Evolutionary conservation across 2,888 invertebrate species (phyloP).

Genomic region (Apamea monoglypha): DNA sequence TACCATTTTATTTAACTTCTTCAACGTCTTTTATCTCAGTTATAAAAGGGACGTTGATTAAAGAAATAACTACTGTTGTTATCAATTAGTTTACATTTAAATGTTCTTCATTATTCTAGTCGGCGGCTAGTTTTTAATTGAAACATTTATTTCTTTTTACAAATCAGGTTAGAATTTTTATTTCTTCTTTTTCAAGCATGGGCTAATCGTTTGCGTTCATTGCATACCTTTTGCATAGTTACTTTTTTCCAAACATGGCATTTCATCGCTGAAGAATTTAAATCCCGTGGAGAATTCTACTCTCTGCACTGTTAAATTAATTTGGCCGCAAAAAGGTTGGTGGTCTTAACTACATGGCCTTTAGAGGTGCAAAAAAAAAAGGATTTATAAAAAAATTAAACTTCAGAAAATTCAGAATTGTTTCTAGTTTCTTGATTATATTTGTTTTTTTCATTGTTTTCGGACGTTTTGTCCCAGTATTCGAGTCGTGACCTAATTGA

Average conservation of each 20-base stretch:
- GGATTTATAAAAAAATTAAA: conserved; percentile 13
- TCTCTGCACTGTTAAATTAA: conserved; percentile 20
- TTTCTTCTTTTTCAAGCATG: conserved; percentile 13
- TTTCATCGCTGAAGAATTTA: conserved; percentile 36
- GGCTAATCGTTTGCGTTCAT: conserved; percentile 1
- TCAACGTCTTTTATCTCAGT: background rate
- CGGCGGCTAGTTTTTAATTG: background rate
- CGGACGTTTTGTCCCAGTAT: background rate
- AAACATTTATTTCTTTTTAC: background rate
- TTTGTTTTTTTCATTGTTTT: conserved; percentile 24
- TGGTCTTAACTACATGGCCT: conserved; percentile 11
- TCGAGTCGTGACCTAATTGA: conserved; percentile 18
- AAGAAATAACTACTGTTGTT: background rate
- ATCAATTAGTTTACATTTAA: background rate
- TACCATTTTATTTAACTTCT: conserved; percentile 3
- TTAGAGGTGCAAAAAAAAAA: background rate
- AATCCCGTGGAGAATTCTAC: conserved; percentile 26
- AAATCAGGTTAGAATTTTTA: background rate
- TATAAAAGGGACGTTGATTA: background rate
- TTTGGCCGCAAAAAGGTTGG: conserved; percentile 8
- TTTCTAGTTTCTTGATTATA: conserved; percentile 13
- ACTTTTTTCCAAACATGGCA: conserved; percentile 16
- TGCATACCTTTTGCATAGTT: conserved; percentile 10
- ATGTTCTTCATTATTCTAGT: conserved; percentile 7
- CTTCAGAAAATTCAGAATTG: background rate